Conservation (phyloP, 2,888 invertebrate genomes). For the Diaprepes abbreviatus region DNA sequence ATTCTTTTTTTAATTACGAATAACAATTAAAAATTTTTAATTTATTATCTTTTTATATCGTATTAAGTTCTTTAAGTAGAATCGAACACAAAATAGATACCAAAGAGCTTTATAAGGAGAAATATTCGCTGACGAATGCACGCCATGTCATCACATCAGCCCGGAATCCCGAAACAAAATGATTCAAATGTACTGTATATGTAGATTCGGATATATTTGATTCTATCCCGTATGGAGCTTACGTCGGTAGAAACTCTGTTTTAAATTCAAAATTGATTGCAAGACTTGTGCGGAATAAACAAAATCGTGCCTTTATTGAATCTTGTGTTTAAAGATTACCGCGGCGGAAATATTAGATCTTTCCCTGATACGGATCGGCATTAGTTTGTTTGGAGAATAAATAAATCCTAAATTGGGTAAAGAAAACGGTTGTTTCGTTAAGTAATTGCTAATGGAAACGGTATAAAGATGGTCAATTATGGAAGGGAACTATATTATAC, state of each 20-base stretch:
- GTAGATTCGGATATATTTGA: conserved; percentile 34
- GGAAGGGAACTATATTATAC: no score
- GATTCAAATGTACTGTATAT: conserved; percentile 27
- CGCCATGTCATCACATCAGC: background rate
- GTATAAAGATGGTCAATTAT: no score
- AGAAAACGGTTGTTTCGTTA: background rate
- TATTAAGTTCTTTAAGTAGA: no score
- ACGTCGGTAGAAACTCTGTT: conserved; percentile 20
- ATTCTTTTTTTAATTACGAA: no score
- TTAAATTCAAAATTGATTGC: conserved; percentile 38
- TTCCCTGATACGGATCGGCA: background rate
- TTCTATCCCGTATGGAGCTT: conserved; percentile 25
- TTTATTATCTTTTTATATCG: no score
- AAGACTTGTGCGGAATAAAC: conserved; percentile 26
- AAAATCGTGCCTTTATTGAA: conserved; percentile 16
- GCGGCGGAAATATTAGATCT: background rate
- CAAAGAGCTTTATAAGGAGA: no score
- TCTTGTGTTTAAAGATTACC: conserved; percentile 20
- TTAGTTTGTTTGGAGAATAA: conserved; percentile 2
- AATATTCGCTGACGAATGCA: conserved; percentile 10
- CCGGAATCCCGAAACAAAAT: background rate
- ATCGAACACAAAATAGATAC: no score
- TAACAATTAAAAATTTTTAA: no score
- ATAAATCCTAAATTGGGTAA: background rate
- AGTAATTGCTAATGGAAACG: background rate